Base-by-base conservation (phyloP, 1,140 invertebrate genomes). In the Pseudomyrmex flavicornis region DNA sequence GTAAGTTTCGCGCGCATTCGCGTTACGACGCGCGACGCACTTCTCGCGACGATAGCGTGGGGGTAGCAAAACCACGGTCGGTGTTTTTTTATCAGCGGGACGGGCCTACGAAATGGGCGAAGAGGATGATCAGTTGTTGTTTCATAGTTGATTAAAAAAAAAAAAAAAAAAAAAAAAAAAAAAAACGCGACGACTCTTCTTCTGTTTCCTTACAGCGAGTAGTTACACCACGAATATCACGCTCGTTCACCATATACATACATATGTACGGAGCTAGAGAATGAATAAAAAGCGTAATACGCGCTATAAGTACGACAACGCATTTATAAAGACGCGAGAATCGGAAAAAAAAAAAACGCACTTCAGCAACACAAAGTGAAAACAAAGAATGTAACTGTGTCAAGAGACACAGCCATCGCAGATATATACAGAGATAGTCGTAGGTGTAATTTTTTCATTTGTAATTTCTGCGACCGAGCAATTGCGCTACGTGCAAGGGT, bases 361-460 rank as follows among this genome's bases (percentile, higher is more conserved):
- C 35, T 48, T 77, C 62, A 35, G 74, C 15, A 35, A 13, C 17
- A 20, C 17, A n/a, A 59, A 15, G 70, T 10, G 58, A 68, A 56
- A 58, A 50, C 61, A 17, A 26, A 26, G 48, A 48, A 35, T 35
- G 5, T 48, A 26, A 48, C 26, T 48, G 58, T 48, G 58, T 8
- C 63, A 4, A n/a, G 7, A 77, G 46, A 44, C 48, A 35, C 48
- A 17, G 44, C 65, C 15, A 12, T 54, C n/a, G 54, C 76, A 35
- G 35, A 35, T 35, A 5, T 35, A 35, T 35, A 15, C 44, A 17
- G 66, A 58, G 35, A 72, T 80, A 70, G 56, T 80, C 66, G 54
- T 80, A 80, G 54, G 15, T 72, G 76, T 80, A 80, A 80, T n/a
- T 80, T 66, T 79, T 79, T 80, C 17, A 80, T 80, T 80, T 80